phyloP scores from a whole-genome alignment of 1,140 invertebrate species.

The Drosophila bipectinata region DNA sequence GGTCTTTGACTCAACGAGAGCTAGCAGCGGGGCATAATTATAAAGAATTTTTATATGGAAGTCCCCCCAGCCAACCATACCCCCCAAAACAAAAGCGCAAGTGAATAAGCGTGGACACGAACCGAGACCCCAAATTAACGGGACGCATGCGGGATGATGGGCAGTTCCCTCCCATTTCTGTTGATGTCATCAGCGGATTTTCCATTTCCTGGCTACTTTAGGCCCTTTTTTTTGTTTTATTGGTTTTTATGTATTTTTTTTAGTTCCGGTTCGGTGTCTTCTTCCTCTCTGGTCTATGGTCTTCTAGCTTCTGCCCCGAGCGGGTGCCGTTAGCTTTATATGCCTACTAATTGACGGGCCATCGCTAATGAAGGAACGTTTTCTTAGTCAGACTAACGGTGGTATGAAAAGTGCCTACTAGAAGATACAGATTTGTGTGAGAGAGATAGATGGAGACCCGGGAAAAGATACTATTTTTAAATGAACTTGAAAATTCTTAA shows the following conservation, averaged over 20 bases:
- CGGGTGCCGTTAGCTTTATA: slow-evolving; percentile 64
- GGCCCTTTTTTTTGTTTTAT: slow-evolving; percentile 29
- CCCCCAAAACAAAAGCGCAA: slow-evolving; percentile 60
- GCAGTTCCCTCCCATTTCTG: slow-evolving; percentile 6
- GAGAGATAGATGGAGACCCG: neutral
- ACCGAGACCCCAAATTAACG: slow-evolving; percentile 30
- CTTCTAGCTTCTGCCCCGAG: neutral
- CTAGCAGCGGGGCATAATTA: slow-evolving; percentile 60
- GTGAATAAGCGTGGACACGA: slow-evolving; percentile 73
- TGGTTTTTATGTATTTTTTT: slow-evolving; percentile 58
- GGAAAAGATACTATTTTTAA: slow-evolving; percentile 24
- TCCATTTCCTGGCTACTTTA: slow-evolving; percentile 18
- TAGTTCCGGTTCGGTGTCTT: slow-evolving; percentile 63
- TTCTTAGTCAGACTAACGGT: slow-evolving; percentile 68
- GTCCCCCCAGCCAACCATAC: neutral
- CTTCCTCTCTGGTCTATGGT: neutral
- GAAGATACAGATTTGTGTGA: neutral
- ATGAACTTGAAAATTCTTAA: slow-evolving; percentile 52
- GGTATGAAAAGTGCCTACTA: slow-evolving; percentile 53
- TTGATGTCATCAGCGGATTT: slow-evolving; percentile 7
- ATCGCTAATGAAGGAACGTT: slow-evolving; percentile 70
- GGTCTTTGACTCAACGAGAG: slow-evolving; percentile 25
- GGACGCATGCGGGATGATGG: slow-evolving; percentile 52
- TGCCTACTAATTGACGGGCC: slow-evolving; percentile 65
- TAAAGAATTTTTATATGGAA: slow-evolving; percentile 44